Evolutionary conservation across 2,113 vertebrate genomes (phyloP).

Genomic region (Bos taurus): DNA sequence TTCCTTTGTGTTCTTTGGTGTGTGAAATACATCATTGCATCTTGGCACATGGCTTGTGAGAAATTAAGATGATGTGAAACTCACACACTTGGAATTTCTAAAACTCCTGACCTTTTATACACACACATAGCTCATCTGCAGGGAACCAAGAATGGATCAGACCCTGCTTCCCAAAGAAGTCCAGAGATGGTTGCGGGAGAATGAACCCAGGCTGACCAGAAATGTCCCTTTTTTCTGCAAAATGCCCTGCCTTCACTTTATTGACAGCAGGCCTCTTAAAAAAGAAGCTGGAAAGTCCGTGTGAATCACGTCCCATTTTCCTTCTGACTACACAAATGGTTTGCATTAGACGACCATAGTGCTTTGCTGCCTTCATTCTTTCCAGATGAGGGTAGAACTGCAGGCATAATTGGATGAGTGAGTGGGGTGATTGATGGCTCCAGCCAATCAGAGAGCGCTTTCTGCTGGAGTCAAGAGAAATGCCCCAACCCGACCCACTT

Average conservation of each 20-base stretch:
- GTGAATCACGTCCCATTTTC: not conserved
- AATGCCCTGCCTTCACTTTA: not conserved
- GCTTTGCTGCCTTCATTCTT: conserved; percentile 37
- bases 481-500: not conserved
- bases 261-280: not conserved
- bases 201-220: not conserved
- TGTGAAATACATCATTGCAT: not conserved
- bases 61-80: not conserved
- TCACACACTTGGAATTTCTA: not conserved
- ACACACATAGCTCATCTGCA: not conserved
- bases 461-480: not conserved
- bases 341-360: conserved; percentile 10
- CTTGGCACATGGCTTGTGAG: not conserved
- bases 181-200: not conserved
- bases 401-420: not conserved
- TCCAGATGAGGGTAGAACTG: conserved; percentile 10
- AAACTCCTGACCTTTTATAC: not conserved
- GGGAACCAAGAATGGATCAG: rapidly evolving
- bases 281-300: not conserved
- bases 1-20: not conserved
- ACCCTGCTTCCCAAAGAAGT: not conserved
- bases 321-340: conserved; percentile 6
- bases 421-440: not conserved
- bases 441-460: not conserved
- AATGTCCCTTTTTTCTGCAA: not conserved